These are phyloP conservation scores for Mythimna albipuncta DNA, from an alignment of 2,888 invertebrate species.

Conservation along the genomic window DNA sequence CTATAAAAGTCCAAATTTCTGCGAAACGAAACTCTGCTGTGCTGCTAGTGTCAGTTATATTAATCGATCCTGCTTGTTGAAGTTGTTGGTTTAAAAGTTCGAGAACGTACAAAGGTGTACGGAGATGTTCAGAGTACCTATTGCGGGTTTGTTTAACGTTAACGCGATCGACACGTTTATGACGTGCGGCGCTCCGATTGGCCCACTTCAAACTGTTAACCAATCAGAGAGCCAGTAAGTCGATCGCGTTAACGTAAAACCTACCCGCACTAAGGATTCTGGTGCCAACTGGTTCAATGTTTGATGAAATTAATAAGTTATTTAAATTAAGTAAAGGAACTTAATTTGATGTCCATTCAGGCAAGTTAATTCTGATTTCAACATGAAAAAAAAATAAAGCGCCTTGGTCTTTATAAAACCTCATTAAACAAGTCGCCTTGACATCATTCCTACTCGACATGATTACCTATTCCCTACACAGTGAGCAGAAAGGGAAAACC, in stretches of 20 bases:
- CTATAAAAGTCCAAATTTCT: no score
- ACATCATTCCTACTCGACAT: neutral
- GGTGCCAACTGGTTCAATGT: neutral
- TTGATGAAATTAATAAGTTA: conserved; percentile 5
- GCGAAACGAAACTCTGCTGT: no score
- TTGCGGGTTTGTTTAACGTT: no score
- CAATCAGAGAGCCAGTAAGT: no score
- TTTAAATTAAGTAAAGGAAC: neutral
- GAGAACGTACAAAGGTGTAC: neutral
- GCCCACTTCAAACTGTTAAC: no score
- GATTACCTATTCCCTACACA: neutral
- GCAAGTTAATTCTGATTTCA: neutral
- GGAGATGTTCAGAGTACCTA: neutral
- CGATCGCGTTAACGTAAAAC: no score
- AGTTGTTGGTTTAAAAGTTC: neutral
- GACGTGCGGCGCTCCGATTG: no score
- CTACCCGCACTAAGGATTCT: no score
- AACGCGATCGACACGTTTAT: no score
- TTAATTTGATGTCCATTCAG: neutral
- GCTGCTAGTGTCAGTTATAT: no score
- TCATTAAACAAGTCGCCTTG: neutral
- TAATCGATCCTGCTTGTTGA: neutral
- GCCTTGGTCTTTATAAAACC: neutral
- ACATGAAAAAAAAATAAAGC: neutral
- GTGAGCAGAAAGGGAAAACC: neutral